A percentile compares a stretch with the other conserved stretches of the same genome.
Evolutionary conservation across 2,888 invertebrate species (phyloP).

Genomic region (Acronicta alni): DNA sequence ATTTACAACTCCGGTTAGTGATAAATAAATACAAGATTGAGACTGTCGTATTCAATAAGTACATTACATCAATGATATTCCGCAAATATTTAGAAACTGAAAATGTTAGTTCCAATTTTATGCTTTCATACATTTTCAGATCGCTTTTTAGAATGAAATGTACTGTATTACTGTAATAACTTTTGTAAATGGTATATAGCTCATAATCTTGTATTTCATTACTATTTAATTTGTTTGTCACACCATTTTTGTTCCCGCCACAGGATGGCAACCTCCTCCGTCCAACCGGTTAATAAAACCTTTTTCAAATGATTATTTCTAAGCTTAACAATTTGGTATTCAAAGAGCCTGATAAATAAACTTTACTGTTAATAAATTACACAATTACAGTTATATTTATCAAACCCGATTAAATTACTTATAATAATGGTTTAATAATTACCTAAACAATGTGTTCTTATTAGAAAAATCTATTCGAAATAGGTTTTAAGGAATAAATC

Average conservation of each 20-base stretch:
- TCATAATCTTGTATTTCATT: slow-evolving; percentile 11
- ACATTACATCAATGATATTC: slow-evolving; percentile 19
- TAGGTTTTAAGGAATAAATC: slow-evolving; percentile 48
- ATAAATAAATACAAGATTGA: slow-evolving; percentile 39
- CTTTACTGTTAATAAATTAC: slow-evolving; percentile 48
- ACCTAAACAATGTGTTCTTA: slow-evolving; percentile 43
- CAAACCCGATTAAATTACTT: slow-evolving; percentile 53
- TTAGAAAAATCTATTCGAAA: slow-evolving; percentile 53
- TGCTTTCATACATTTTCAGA: slow-evolving; percentile 11
- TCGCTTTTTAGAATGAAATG: slow-evolving; percentile 6
- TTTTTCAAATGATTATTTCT: slow-evolving; percentile 52
- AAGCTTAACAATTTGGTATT: slow-evolving; percentile 50
- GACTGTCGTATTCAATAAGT: slow-evolving; percentile 31
- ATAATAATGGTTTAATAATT: slow-evolving; percentile 32
- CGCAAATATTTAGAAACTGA: neutral
- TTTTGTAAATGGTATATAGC: slow-evolving; percentile 29
- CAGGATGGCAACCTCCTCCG: slow-evolving; percentile 11
- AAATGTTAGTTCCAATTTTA: slow-evolving; percentile 12
- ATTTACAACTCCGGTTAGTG: slow-evolving; percentile 44
- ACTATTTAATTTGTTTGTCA: neutral
- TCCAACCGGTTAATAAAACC: slow-evolving; percentile 39
- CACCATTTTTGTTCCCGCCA: slow-evolving; percentile 12
- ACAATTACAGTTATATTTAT: slow-evolving; percentile 41
- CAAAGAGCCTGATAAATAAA: slow-evolving; percentile 53
- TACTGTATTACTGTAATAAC: no score